A percentile compares a stretch with the other conserved stretches of the same genome.
Evolutionary conservation across 2,797 vertebrate species (phyloP).

Genomic region (Sebastes steindachneri): DNA sequence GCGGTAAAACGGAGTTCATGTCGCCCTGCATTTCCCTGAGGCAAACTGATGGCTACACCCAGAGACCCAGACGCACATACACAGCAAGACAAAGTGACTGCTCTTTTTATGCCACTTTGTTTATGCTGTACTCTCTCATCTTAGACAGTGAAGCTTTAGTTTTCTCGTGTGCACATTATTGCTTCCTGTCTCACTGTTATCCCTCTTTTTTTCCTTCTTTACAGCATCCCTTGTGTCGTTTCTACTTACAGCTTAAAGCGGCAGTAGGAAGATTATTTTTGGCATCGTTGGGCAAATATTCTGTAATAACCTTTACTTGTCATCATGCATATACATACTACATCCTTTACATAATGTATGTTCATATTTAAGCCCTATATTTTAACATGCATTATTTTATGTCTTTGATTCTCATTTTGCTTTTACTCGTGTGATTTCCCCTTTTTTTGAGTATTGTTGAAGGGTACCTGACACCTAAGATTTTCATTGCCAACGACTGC

Average conservation of each 20-base stretch:
- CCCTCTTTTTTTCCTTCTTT: neutral
- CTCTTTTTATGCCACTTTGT: conserved; percentile 61
- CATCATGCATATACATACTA: too few relatives aligned
- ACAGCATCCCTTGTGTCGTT: conserved; percentile 20
- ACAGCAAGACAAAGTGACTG: conserved; percentile 57
- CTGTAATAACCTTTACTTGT: too few relatives aligned
- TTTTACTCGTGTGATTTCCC: neutral
- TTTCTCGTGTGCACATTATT: neutral
- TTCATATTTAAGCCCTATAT: too few relatives aligned
- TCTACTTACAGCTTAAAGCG: conserved; percentile 19
- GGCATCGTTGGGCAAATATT: too few relatives aligned
- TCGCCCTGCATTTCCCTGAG: conserved; percentile 55
- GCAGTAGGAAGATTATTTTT: too few relatives aligned
- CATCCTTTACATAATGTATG: too few relatives aligned
- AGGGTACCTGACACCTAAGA: too few relatives aligned
- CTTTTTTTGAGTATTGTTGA: conserved; percentile 8
- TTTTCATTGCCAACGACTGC: neutral
- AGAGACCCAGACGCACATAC: conserved; percentile 34
- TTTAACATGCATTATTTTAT: too few relatives aligned
- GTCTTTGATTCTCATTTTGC: too few relatives aligned
- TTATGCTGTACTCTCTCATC: conserved; percentile 35
- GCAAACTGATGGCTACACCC: conserved; percentile 62
- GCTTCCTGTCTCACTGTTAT: neutral
- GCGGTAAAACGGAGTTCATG: conserved; percentile 62
- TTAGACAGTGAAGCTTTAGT: conserved; percentile 4